Conservation (phyloP, 2,113 vertebrate genomes). For the Pseudorectes ferrugineus region DNA sequence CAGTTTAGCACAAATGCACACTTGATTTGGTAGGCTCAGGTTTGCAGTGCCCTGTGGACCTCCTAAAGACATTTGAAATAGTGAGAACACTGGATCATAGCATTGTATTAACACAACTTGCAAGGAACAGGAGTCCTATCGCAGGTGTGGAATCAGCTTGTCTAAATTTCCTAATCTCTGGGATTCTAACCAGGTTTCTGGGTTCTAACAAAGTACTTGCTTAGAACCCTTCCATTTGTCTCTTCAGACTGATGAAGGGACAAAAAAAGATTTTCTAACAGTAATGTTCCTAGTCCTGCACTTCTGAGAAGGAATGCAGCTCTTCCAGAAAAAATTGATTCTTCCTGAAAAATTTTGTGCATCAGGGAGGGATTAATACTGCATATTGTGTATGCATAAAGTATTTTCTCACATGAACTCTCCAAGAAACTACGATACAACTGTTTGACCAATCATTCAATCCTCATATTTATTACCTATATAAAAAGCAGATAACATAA, state of each 20-base stretch:
- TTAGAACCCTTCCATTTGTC: neutral
- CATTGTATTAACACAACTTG: neutral
- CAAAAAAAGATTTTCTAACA: neutral
- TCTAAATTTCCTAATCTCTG: neutral
- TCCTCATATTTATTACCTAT: neutral
- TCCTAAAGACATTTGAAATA: neutral
- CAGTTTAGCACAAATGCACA: neutral
- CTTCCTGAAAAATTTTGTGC: neutral
- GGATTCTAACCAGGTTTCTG: neutral
- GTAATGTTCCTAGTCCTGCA: neutral
- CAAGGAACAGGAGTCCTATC: neutral
- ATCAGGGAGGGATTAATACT: neutral
- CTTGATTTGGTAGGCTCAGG: neutral
- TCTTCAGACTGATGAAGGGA: neutral
- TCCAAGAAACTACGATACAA: neutral
- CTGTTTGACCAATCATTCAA: neutral
- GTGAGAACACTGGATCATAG: neutral
- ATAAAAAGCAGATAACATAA: neutral
- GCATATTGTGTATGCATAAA: neutral
- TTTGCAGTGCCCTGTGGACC: neutral
- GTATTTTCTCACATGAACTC: neutral
- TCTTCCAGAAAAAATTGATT: neutral
- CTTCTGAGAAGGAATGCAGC: neutral
- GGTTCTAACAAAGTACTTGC: neutral
- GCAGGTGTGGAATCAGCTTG: neutral